Evolutionary conservation across 92 coral and sea anemone genomes (phyloP).

Genomic region (Bergia puertoricense): DNA sequence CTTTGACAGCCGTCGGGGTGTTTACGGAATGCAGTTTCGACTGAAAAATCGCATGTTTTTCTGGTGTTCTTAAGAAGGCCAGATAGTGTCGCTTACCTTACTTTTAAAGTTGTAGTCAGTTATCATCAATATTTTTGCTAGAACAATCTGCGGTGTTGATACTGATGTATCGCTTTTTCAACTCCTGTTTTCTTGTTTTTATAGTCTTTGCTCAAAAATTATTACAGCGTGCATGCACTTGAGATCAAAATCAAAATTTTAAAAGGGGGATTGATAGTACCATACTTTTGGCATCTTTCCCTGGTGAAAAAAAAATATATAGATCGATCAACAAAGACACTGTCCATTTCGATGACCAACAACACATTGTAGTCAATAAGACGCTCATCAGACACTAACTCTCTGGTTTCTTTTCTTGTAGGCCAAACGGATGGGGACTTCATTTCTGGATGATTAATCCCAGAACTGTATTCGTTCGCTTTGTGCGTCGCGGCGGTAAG

Average conservation of each 20-base stretch:
- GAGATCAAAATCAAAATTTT: too few species aligned
- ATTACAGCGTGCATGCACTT: too few species aligned
- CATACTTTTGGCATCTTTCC: too few species aligned
- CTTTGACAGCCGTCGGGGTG: background rate
- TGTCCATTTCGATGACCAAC: too few species aligned
- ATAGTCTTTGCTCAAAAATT: too few species aligned
- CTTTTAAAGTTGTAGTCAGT: too few species aligned
- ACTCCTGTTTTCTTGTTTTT: background rate
- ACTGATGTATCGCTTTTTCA: background rate
- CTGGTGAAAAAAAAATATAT: too few species aligned
- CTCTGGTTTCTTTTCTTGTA: background rate
- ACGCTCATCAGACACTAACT: background rate
- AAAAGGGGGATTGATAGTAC: too few species aligned
- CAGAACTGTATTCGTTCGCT: constrained; percentile 22
- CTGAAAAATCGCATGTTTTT: too few species aligned
- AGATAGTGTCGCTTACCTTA: background rate
- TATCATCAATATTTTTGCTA: background rate
- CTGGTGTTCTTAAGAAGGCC: background rate
- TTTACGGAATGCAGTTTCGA: background rate
- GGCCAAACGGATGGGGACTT: constrained; percentile 34
- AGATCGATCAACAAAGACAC: background rate
- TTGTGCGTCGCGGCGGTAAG: background rate
- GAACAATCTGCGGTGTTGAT: background rate
- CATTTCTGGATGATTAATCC: constrained; percentile 40
- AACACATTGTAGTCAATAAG: background rate